phyloP scores from a whole-genome alignment of 2,888 invertebrate genomes.

The Platycnemis pennipes region DNA sequence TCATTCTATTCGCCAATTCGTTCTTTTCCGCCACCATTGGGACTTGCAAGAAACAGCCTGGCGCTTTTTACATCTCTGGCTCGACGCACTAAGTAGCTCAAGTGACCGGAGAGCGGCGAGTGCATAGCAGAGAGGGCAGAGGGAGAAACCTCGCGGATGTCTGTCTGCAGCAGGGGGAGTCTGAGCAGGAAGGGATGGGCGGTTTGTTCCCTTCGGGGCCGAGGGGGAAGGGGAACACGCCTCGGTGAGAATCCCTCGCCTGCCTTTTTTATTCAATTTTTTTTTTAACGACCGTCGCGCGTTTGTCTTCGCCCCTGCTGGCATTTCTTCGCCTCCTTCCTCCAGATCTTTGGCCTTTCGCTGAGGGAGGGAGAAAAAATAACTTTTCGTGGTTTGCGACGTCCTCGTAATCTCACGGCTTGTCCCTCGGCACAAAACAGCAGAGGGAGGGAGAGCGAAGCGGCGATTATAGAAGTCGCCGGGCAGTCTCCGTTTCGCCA shows the following conservation, averaged over 20 bases:
- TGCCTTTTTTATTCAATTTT: neutral
- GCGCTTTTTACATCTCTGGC: no score
- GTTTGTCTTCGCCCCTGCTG: conserved; percentile 3
- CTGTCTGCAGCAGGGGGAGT: neutral
- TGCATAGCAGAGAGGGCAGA: neutral
- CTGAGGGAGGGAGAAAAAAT: no score
- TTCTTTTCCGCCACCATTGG: no score
- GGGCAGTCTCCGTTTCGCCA: neutral
- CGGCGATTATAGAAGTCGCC: neutral
- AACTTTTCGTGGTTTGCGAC: neutral
- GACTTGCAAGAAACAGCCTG: no score
- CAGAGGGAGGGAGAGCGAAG: neutral
- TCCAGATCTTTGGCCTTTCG: neutral
- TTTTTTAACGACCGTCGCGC: neutral
- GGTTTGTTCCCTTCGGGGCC: no score
- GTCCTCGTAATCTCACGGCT: conserved; percentile 2
- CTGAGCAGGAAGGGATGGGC: neutral
- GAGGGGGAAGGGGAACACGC: neutral
- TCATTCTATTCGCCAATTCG: no score
- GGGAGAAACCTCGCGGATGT: neutral
- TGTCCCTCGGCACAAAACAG: neutral
- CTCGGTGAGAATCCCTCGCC: neutral
- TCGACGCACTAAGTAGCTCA: no score
- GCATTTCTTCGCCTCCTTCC: neutral
- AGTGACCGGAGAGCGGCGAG: neutral